Percentiles rank a stretch among this genome's conserved stretches.
These are phyloP conservation scores for Megalurothrips usitatus DNA, from an alignment of 2,888 invertebrate genomes.

Conservation along the genomic window DNA sequence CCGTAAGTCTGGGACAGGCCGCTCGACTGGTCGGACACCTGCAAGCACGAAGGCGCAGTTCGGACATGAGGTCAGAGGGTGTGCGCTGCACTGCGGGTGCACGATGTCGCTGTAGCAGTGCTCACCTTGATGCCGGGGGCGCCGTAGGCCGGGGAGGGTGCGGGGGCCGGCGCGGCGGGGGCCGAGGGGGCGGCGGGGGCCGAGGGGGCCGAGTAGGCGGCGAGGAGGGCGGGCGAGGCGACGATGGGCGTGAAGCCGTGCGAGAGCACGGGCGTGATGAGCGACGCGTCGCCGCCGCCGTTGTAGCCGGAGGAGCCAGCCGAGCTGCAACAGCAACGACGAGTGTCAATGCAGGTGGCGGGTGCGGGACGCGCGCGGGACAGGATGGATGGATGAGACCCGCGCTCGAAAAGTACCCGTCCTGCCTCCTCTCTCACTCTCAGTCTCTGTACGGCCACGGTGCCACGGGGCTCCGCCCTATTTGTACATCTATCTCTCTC, in stretches of 20 bases:
- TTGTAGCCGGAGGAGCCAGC: not conserved
- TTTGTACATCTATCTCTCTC: too few relatives aligned
- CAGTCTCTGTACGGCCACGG: too few relatives aligned
- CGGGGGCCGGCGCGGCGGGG: not conserved
- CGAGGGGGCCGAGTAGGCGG: constrained; percentile 5
- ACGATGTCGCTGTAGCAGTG: not conserved
- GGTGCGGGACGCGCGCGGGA: too few relatives aligned
- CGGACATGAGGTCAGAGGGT: not conserved
- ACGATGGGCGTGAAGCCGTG: constrained; percentile 16
- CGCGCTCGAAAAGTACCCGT: too few relatives aligned
- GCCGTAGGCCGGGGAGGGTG: not conserved
- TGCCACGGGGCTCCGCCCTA: too few relatives aligned
- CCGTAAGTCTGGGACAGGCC: constrained; percentile 2
- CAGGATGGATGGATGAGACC: too few relatives aligned
- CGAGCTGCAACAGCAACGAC: not conserved
- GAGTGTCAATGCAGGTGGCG: too few relatives aligned
- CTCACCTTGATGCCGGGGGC: constrained; percentile 12
- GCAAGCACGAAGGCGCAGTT: not conserved
- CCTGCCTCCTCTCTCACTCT: too few relatives aligned
- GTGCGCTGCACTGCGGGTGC: too few relatives aligned
- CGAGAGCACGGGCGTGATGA: not conserved
- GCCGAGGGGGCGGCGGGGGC: not conserved
- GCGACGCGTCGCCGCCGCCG: not conserved
- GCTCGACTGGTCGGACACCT: constrained; percentile 8
- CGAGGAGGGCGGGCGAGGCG: constrained; percentile 4